These are phyloP conservation scores for Lissonota sp. DNA, from an alignment of 2,888 invertebrate genomes.

Conservation along the genomic window DNA sequence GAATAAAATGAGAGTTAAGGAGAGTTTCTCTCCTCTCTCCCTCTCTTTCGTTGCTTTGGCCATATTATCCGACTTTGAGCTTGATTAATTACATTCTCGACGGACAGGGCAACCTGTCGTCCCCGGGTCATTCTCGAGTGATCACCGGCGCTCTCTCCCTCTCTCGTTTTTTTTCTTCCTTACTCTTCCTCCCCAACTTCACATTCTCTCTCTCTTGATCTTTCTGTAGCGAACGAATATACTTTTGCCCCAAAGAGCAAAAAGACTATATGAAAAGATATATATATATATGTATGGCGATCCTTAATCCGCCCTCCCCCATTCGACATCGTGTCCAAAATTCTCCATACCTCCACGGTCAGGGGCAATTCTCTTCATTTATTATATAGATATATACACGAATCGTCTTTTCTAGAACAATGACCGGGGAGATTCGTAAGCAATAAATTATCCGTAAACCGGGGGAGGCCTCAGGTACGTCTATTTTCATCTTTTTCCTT, in stretches of 20 bases:
- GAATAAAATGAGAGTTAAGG: slow-evolving; percentile 24
- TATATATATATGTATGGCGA: slow-evolving; percentile 37
- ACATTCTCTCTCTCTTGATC: slow-evolving; percentile 15
- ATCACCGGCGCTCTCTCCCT: slow-evolving; percentile 55
- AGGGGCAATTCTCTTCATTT: slow-evolving; percentile 9
- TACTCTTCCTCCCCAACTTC: too few species aligned
- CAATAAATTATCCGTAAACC: slow-evolving; percentile 78
- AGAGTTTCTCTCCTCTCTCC: slow-evolving; percentile 49
- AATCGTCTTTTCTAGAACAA: slow-evolving; percentile 77
- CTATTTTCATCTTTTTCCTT: slow-evolving; percentile 50
- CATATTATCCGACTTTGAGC: slow-evolving; percentile 75
- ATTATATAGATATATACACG: slow-evolving; percentile 27
- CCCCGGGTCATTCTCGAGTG: slow-evolving; percentile 64
- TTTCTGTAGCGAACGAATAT: slow-evolving; percentile 12
- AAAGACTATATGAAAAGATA: slow-evolving; percentile 5
- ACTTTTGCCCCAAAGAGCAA: not conserved
- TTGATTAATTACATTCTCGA: slow-evolving; percentile 79
- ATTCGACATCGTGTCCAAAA: slow-evolving; percentile 23
- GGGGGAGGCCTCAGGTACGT: slow-evolving; percentile 72
- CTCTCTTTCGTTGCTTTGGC: slow-evolving; percentile 42
- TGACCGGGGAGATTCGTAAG: slow-evolving; percentile 73
- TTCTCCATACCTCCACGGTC: slow-evolving; percentile 15
- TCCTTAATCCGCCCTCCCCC: slow-evolving; percentile 68
- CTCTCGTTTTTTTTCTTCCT: slow-evolving; percentile 1
- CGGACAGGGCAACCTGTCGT: slow-evolving; percentile 70